Evolutionary conservation across 2,113 vertebrate genomes (phyloP).

Genomic region (Campylomormyrus numenius): DNA sequence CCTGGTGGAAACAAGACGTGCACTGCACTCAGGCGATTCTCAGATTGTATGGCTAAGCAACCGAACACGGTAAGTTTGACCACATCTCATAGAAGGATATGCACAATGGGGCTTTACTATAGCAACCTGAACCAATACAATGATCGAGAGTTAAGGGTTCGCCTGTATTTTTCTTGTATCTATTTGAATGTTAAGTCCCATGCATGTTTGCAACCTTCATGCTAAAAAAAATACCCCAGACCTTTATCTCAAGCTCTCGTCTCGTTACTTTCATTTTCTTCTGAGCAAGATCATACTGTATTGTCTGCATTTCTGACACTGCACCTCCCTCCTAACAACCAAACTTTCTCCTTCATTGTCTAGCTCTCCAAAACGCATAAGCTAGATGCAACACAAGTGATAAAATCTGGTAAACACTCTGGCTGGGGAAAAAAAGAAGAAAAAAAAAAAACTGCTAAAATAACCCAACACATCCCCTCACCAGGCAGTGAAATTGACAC

Average conservation of each 20-base stretch:
- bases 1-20: conserved; percentile 53
- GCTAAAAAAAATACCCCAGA: neutral
- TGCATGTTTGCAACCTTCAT: neutral
- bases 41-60: conserved; percentile 46
- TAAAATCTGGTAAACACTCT: neutral
- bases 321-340: neutral
- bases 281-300: neutral
- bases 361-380: neutral
- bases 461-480: neutral
- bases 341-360: neutral
- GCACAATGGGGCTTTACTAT: neutral
- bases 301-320: neutral
- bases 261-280: neutral
- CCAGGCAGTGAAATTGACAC: neutral
- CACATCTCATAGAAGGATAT: neutral
- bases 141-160: neutral
- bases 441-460: neutral
- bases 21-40: conserved; percentile 27
- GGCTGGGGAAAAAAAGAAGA: neutral
- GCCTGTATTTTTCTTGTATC: neutral
- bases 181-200: neutral
- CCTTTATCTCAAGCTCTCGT: neutral
- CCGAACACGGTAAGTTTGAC: conserved; percentile 30
- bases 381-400: neutral
- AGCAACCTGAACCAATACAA: neutral